A percentile compares a stretch with the other conserved stretches of the same genome.
Evolutionary conservation across 2,113 vertebrate species (phyloP).

Genomic region (Stegastes partitus): DNA sequence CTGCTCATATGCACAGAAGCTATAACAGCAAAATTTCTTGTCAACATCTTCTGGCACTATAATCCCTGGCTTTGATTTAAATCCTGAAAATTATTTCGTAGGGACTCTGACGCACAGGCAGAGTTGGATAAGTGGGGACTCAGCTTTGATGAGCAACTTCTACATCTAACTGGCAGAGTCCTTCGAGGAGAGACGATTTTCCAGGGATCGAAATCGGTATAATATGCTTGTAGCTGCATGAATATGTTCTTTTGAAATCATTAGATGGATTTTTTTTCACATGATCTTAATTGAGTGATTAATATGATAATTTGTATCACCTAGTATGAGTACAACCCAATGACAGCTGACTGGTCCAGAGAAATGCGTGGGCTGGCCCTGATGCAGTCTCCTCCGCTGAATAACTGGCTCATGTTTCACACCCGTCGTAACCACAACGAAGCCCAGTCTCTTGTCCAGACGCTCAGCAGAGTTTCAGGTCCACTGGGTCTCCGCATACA

Average conservation of each 20-base stretch:
- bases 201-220: slow-evolving; percentile 87
- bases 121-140: slow-evolving; percentile 93
- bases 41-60: neutral
- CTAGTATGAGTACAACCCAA: slow-evolving; percentile 90
- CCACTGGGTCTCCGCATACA: slow-evolving; percentile 89
- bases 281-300: neutral
- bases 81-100: slow-evolving; percentile 66
- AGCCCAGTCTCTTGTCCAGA: slow-evolving; percentile 87
- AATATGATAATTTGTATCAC: slow-evolving; percentile 31
- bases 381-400: slow-evolving; percentile 84
- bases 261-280: neutral
- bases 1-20: slow-evolving; percentile 1
- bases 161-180: slow-evolving; percentile 89
- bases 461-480: slow-evolving; percentile 87
- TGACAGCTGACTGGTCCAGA: slow-evolving; percentile 90
- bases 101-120: slow-evolving; percentile 87
- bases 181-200: slow-evolving; percentile 90
- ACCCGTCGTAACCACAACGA: slow-evolving; percentile 84
- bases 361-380: slow-evolving; percentile 89
- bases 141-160: slow-evolving; percentile 89
- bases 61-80: slow-evolving; percentile 18
- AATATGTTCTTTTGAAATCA: neutral
- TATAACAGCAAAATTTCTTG: neutral
- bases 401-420: slow-evolving; percentile 90
- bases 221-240: neutral